These are phyloP conservation scores for Hypocryptadius cinnamomeus DNA, from an alignment of 2,113 vertebrate species.

Conservation along the genomic window DNA sequence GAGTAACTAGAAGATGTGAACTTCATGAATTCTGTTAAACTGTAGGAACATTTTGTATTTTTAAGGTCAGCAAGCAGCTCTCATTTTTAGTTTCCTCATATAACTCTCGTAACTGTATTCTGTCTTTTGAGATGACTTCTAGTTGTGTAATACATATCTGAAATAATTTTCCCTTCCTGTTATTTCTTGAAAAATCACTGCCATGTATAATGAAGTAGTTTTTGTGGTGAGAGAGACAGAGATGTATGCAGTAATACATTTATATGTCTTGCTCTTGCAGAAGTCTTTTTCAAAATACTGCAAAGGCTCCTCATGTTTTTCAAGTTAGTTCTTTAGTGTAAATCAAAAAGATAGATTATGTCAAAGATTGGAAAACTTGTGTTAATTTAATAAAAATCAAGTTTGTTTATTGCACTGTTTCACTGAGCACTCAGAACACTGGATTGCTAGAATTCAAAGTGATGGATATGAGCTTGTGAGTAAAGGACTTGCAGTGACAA, in stretches of 20 bases:
- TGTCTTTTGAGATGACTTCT: not conserved
- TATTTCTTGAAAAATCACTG: not conserved
- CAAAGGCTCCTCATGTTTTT: not conserved
- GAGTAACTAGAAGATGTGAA: not conserved
- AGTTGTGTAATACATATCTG: not conserved
- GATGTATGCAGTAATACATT: not conserved
- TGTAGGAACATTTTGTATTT: not conserved
- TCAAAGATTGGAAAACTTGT: not conserved
- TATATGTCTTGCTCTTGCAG: not conserved
- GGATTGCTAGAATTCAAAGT: not conserved
- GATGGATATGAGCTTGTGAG: not conserved
- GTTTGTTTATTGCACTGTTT: not conserved
- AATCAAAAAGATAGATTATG: not conserved
- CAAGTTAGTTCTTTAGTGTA: not conserved
- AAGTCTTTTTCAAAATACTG: not conserved
- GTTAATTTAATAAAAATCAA: not conserved
- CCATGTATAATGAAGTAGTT: not conserved
- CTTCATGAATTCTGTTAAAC: not conserved
- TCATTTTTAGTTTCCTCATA: not conserved
- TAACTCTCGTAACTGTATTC: not conserved
- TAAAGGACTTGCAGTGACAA: not conserved
- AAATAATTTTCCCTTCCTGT: not conserved
- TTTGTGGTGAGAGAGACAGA: not conserved
- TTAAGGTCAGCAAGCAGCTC: not conserved
- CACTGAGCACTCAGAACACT: not conserved